phyloP scores from a whole-genome alignment of 1,140 invertebrate species.

The Bilobella aurantiaca region DNA sequence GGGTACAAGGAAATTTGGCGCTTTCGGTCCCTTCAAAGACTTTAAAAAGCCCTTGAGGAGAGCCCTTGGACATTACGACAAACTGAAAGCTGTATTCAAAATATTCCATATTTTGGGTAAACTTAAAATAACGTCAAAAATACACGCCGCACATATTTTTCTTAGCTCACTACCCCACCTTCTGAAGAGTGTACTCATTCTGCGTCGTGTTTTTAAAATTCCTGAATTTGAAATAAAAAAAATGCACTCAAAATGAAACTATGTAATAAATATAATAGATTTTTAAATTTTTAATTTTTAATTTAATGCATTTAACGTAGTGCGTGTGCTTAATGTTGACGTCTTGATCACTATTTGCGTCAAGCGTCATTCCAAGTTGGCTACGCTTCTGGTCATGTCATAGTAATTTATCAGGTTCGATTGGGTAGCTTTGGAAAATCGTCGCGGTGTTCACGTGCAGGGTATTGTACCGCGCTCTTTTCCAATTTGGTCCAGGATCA shows the following conservation, averaged over 20 bases:
- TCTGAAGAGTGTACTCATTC: no score
- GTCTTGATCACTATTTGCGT: neutral
- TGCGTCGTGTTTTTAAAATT: no score
- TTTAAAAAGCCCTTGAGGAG: no score
- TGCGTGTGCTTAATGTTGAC: neutral
- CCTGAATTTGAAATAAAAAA: no score
- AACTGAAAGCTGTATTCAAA: no score
- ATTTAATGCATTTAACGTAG: neutral
- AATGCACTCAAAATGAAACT: neutral
- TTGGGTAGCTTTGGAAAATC: neutral
- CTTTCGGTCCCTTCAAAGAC: slow-evolving; percentile 2
- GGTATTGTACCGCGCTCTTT: neutral
- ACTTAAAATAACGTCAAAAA: no score
- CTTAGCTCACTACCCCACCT: no score
- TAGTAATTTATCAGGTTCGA: neutral
- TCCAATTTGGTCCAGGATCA: neutral
- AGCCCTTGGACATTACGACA: neutral
- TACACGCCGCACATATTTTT: no score
- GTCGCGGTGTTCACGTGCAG: neutral
- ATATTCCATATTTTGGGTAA: no score
- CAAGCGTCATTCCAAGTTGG: neutral
- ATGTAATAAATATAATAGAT: neutral
- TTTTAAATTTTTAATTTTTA: neutral
- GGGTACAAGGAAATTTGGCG: neutral
- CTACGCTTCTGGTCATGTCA: neutral